phyloP scores from a whole-genome alignment of 35 echinoderm and acorn worm species.

The Lytechinus variegatus region DNA sequence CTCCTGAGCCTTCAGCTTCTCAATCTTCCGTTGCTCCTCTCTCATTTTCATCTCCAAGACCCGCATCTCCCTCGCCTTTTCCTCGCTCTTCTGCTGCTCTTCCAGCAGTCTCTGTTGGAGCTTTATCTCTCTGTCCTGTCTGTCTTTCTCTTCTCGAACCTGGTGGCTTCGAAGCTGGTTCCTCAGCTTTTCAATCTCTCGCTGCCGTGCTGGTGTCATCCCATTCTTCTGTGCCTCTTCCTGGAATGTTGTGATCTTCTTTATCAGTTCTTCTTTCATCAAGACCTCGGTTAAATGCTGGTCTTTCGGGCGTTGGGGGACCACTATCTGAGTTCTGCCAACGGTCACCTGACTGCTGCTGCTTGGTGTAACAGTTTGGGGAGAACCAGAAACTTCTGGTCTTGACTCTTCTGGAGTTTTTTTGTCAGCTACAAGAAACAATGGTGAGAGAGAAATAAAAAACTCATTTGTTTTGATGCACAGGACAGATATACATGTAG shows the following conservation, averaged over 20 bases:
- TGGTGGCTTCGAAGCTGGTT: background rate
- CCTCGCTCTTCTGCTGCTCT: background rate
- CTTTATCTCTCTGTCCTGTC: background rate
- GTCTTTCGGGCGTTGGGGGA: constrained; percentile 7
- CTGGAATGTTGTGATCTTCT: background rate
- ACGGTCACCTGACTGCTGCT: background rate
- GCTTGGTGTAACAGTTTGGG: background rate
- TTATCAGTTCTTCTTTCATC: constrained; percentile 10
- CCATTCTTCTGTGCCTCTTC: background rate
- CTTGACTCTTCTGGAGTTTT: no score
- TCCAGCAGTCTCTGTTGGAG: background rate
- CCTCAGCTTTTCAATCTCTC: background rate
- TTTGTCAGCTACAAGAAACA: no score
- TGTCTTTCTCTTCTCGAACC: background rate
- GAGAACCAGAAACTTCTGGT: background rate
- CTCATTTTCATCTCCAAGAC: background rate
- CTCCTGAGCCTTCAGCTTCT: background rate
- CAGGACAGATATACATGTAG: no score
- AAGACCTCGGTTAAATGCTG: background rate
- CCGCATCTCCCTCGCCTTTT: background rate
- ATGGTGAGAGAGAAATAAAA: no score
- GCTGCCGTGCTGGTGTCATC: background rate
- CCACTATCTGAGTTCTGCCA: background rate
- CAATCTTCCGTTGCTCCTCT: constrained; percentile 41
- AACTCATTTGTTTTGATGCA: no score